Evolutionary conservation across 2,113 vertebrate genomes (phyloP), one percentile per base, ranked within the genome.

Genomic region (Ploceus nigricollis): DNA sequence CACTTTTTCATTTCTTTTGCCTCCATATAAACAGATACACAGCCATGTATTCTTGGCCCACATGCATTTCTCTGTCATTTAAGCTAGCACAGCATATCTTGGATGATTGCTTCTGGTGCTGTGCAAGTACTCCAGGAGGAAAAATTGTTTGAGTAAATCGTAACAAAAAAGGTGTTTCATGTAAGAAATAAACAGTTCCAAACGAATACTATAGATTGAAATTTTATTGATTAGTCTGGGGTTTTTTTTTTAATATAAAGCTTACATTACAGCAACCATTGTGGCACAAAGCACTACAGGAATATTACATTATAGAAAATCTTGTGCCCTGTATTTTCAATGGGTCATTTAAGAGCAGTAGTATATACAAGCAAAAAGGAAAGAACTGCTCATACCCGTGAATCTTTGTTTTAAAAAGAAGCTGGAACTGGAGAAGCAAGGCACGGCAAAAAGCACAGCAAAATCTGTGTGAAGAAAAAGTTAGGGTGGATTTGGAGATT

Each of bases 231-330:
- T 97, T 86, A 96, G 89, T 90, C 88, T 94, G 21, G 2, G 8
- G 7, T 4, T 6, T 6, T n/a, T 13, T 79, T 95, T 97, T 97
- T 95, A 93, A 96, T 97, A 83, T 65, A 56, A 93, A 94, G 92
- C 83, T 96, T 94, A 98, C 98, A 98, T 98, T 96, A 90, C 75
- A 94, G 92, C 90, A 97, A 96, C 98, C 93, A 63, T 24, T 71
- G 92, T 78, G 24, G 51, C 87, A 97, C 94, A 98, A 96, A 94
- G 61, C 48, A 3, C 80, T 79, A 58, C 77, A 80, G 94, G 92
- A 97, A 95, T 93, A 89, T 92, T 89, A 81, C 78, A 68, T 94
- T 95, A 47, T 6, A 94, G 96, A 92, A 95, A 96, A 85, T 86
- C 86, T 94, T n/a, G 20, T 96, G 93, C 83, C 73, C 84, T 89